Evolutionary conservation across 23 tunicate genomes (phyloP).

Genomic region (Corella eumyota): DNA sequence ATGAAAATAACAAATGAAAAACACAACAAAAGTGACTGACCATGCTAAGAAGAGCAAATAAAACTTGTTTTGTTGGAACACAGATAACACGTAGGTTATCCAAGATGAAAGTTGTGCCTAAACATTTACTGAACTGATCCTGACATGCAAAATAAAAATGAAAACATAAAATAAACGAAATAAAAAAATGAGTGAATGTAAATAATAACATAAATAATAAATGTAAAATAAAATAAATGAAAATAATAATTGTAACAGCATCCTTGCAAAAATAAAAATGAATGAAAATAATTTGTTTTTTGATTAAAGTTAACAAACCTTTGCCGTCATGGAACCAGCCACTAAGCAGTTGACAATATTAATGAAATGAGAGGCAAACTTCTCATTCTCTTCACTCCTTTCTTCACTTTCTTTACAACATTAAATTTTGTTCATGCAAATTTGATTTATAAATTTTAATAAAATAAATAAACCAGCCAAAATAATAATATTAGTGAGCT

Average conservation of each 20-base stretch:
- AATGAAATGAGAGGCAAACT: slow-evolving; percentile 55
- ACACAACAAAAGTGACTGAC: no score
- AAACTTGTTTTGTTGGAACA: slow-evolving; percentile 43
- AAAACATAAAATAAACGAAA: slow-evolving; percentile 1
- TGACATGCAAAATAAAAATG: slow-evolving; percentile 13
- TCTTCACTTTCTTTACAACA: no score
- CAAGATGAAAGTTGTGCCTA: slow-evolving; percentile 49
- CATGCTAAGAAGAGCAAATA: slow-evolving; percentile 71
- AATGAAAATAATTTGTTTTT: background rate
- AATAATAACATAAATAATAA: no score
- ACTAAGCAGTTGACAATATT: slow-evolving; percentile 67
- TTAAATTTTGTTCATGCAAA: no score
- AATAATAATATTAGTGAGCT: no score
- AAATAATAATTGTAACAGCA: no score
- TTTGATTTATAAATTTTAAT: no score
- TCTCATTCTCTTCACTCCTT: slow-evolving; percentile 20
- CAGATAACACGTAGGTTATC: slow-evolving; percentile 35
- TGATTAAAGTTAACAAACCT: slow-evolving; percentile 23
- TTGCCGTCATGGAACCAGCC: slow-evolving; percentile 87
- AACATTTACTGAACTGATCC: slow-evolving; percentile 47
- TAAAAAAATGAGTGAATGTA: background rate
- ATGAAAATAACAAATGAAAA: slow-evolving; percentile 17
- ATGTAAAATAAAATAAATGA: no score
- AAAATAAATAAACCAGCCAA: no score
- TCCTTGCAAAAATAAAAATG: background rate